A percentile compares a stretch with the other conserved stretches of the same genome.
These are phyloP conservation scores for Scarus forsteni DNA, from an alignment of 2,797 vertebrate species.

Conservation along the genomic window DNA sequence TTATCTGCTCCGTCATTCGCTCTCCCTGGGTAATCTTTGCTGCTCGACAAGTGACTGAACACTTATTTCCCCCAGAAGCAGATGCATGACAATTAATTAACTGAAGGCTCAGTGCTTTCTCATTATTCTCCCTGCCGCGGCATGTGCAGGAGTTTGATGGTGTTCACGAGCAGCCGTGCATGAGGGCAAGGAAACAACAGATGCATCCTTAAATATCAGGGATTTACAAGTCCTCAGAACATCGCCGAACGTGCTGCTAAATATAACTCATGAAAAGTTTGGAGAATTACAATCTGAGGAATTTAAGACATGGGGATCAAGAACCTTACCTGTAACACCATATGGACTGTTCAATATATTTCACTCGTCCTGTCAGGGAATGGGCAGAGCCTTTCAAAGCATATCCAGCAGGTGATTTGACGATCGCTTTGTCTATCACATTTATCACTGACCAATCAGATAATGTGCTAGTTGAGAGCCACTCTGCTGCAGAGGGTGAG, in stretches of 20 bases:
- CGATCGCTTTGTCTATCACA: no score
- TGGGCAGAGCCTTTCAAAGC: no score
- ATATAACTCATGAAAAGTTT: neutral
- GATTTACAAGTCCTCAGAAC: neutral
- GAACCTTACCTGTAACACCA: no score
- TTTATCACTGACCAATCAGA: no score
- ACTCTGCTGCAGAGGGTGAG: no score
- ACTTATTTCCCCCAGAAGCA: constrained; percentile 42
- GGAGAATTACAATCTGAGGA: no score
- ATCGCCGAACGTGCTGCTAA: neutral
- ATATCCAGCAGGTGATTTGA: no score
- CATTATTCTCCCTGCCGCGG: constrained; percentile 1
- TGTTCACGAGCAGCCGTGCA: neutral
- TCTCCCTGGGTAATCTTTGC: constrained; percentile 3
- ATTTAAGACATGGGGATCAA: no score
- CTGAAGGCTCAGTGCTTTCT: constrained; percentile 13
- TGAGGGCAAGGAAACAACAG: constrained; percentile 2
- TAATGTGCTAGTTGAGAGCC: no score
- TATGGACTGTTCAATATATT: no score
- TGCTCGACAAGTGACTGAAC: constrained; percentile 35
- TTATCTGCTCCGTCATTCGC: constrained; percentile 49
- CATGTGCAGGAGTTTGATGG: neutral
- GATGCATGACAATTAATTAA: constrained; percentile 45
- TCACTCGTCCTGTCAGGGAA: no score
- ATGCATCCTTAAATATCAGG: neutral